Evolutionary conservation across 1,140 invertebrate genomes (phyloP), one percentile per base, ranked within the genome.

Genomic region (Lanistes nyassanus): DNA sequence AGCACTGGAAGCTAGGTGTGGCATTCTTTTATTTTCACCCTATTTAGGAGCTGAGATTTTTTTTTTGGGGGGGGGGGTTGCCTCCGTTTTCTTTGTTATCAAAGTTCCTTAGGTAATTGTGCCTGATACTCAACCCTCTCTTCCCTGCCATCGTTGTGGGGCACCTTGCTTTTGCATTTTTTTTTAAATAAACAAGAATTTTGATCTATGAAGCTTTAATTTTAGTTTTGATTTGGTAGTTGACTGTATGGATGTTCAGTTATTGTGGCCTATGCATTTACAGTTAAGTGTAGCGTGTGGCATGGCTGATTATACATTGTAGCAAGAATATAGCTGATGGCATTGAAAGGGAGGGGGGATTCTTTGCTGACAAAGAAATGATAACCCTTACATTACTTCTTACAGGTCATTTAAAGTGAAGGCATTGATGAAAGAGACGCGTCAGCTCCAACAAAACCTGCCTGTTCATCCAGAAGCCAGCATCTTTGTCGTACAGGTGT

Each of bases 401-500:
- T 71, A 13, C 62, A 77, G 79, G 37, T 80, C 76, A 0, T 37
- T 67, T 2, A 80, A 80, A 47, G 64, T 77, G 19, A 80, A 80
- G 64, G 60, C 62, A 34, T 47, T 80, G 51, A 75, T 80, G 79
- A 80, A 80, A 36, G 79, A 80, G 37, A 76, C 76, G 53, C 77
- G 76, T 34, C 76, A 77, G 47, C 64, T 80, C 13, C 60, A 42
- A 26, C 21, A 75, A n/a, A 77, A 71, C 47, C 36, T 80, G 34
- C 79, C 79, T 2, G 73, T 80, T 1, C 69, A 71, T 55, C 58
- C 76, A 11, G 64, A 75, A 11, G 79, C 79, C 29, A 76, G 76
- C 72, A 77, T 80, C 29, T 80, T 75, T 75, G 76, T 77, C 29
- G 19, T 56, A 67, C 79, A 80, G 76, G 79, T 80, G 21, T 42